These are phyloP conservation scores for Tapirus terrestris DNA, from an alignment of 2,113 vertebrate species.

Conservation along the genomic window DNA sequence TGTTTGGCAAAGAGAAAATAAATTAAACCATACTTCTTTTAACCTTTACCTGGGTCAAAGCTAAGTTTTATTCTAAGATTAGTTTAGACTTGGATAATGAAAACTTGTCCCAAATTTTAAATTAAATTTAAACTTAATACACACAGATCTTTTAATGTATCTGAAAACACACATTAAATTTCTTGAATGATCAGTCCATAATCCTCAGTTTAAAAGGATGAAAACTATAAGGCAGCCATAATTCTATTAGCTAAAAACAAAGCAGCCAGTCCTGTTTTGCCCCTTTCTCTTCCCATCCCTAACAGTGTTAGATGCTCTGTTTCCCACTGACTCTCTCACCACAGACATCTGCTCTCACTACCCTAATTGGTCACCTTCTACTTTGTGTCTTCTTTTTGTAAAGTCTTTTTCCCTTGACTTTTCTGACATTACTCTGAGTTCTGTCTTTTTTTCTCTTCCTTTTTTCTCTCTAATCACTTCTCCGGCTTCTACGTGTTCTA, in stretches of 20 bases:
- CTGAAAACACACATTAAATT: not conserved
- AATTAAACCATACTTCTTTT: not conserved
- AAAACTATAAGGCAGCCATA: not conserved
- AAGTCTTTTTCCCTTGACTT: not conserved
- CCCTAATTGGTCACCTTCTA: not conserved
- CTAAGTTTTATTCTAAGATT: not conserved
- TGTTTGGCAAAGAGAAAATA: not conserved
- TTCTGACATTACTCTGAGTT: not conserved
- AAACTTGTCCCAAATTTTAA: not conserved
- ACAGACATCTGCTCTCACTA: not conserved
- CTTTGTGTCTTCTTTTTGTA: not conserved
- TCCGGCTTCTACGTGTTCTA: not conserved
- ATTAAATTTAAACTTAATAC: not conserved
- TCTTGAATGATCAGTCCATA: not conserved
- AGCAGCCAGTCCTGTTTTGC: not conserved
- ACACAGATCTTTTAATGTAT: not conserved
- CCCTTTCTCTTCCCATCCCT: not conserved
- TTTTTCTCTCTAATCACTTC: not conserved
- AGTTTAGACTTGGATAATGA: not conserved
- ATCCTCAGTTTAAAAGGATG: not conserved
- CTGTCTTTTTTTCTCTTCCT: not conserved
- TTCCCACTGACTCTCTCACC: not conserved
- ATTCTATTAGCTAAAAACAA: not conserved
- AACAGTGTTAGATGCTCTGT: not conserved
- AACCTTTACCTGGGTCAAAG: not conserved